A percentile compares a stretch with the other conserved stretches of the same genome.
These are phyloP conservation scores for Nesidiocoris tenuis DNA, from an alignment of 2,888 invertebrate species.

Conservation along the genomic window DNA sequence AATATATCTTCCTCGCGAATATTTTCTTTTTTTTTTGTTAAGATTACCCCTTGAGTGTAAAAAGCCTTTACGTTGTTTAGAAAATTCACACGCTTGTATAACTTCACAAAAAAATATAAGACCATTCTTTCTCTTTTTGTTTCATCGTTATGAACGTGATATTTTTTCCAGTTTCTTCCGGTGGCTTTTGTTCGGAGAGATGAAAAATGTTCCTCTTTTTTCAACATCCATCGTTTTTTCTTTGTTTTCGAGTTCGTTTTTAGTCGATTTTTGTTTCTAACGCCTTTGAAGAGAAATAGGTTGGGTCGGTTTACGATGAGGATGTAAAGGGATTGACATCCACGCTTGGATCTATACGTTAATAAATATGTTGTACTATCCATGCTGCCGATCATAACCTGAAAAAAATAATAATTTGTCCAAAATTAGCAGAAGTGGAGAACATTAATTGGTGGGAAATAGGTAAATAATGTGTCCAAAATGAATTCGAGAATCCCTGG, in stretches of 20 bases:
- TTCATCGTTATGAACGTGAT: constrained; percentile 2
- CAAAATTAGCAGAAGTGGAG: no score
- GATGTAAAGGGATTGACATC: constrained; percentile 26
- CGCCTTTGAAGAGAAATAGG: constrained; percentile 21
- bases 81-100: constrained; percentile 20
- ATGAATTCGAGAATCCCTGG: no score
- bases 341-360: constrained; percentile 22
- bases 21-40: constrained; percentile 20
- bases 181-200: background rate
- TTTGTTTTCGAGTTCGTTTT: constrained; percentile 7
- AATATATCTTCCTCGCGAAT: constrained; percentile 35
- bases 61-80: constrained; percentile 34
- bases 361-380: constrained; percentile 30
- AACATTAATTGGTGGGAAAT: no score
- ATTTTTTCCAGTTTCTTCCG: constrained; percentile 1
- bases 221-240: background rate
- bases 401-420: constrained; percentile 15
- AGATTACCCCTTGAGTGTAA: constrained; percentile 38
- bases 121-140: constrained; percentile 7
- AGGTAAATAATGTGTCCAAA: no score
- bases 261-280: constrained; percentile 1
- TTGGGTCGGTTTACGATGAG: constrained; percentile 25
- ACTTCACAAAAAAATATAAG: constrained; percentile 41
- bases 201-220: background rate
- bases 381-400: constrained; percentile 28